Evolutionary conservation across 2,797 vertebrate genomes (phyloP).

Genomic region (Neosilurus mollespiculum): DNA sequence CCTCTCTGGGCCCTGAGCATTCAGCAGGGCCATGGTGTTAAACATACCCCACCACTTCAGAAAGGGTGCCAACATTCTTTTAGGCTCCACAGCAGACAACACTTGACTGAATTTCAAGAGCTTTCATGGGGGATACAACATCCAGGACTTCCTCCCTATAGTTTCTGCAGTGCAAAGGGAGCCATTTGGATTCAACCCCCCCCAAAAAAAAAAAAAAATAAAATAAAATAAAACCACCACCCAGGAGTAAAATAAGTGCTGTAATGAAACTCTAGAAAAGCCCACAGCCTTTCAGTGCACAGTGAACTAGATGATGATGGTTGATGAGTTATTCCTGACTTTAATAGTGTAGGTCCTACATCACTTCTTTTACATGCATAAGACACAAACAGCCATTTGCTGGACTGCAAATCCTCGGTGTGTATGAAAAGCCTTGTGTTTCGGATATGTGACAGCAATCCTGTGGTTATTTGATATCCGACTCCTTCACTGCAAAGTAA

Average conservation of each 20-base stretch:
- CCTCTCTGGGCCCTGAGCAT: slow-evolving; percentile 49
- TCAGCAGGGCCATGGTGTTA: slow-evolving; percentile 40
- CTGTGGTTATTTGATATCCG: slow-evolving; percentile 27
- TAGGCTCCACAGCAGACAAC: slow-evolving; percentile 32
- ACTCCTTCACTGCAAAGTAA: slow-evolving; percentile 27
- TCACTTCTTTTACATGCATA: not conserved
- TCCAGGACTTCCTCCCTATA: not conserved
- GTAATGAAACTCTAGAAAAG: not conserved
- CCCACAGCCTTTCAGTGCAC: not conserved
- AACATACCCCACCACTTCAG: slow-evolving; percentile 44
- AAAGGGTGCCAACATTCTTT: slow-evolving; percentile 36
- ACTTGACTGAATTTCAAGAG: slow-evolving; percentile 8
- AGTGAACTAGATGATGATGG: not conserved
- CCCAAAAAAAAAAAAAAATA: not conserved
- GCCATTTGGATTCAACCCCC: not conserved
- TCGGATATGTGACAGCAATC: not conserved
- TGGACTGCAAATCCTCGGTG: not conserved
- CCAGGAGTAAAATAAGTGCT: not conserved
- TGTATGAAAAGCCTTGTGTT: not conserved
- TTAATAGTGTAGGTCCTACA: no score
- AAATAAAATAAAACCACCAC: not conserved
- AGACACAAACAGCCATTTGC: not conserved
- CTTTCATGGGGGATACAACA: not conserved
- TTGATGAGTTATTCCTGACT: not conserved
- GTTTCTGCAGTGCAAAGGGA: not conserved